A percentile compares a stretch with the other conserved stretches of the same genome.
Conservation (phyloP, 1,140 invertebrate genomes). For the Choristoneura fumiferana region DNA sequence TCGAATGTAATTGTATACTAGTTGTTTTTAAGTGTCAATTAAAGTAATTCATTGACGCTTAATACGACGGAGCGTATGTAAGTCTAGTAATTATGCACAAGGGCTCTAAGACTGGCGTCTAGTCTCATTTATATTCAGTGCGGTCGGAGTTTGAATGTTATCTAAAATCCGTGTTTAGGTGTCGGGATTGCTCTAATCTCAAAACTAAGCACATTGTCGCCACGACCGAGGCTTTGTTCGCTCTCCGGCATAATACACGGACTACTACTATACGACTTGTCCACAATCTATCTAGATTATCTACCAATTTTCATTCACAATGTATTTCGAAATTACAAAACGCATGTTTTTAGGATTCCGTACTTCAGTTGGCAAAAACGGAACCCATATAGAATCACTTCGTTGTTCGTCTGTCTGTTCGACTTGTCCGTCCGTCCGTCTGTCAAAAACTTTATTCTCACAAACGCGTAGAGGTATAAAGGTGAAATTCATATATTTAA, state of each 20-base stretch:
- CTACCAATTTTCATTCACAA: no score
- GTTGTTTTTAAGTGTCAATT: constrained; percentile 29
- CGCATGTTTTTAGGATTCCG: no score
- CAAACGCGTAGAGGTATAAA: no score
- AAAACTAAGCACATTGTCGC: constrained; percentile 75
- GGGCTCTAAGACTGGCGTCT: constrained; percentile 60
- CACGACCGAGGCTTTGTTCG: constrained; percentile 64
- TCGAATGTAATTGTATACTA: constrained; percentile 2
- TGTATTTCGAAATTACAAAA: no score
- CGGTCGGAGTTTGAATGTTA: constrained; percentile 75
- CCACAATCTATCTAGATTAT: no score
- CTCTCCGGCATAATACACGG: constrained; percentile 25
- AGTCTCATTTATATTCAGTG: constrained; percentile 77
- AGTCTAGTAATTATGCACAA: constrained; percentile 68
- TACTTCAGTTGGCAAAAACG: no score
- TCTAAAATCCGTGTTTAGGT: constrained; percentile 78
- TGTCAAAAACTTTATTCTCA: no score
- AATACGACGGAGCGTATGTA: constrained; percentile 38
- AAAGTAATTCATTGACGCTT: constrained; percentile 39
- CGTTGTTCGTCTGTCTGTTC: no score
- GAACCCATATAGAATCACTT: no score
- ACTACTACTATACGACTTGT: no score
- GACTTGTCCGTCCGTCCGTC: no score
- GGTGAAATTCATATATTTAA: no score
- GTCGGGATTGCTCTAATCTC: constrained; percentile 75